Evolutionary conservation across 2,113 vertebrate species (phyloP), one percentile per base, ranked within the genome.

Genomic region (Aegithalos caudatus): DNA sequence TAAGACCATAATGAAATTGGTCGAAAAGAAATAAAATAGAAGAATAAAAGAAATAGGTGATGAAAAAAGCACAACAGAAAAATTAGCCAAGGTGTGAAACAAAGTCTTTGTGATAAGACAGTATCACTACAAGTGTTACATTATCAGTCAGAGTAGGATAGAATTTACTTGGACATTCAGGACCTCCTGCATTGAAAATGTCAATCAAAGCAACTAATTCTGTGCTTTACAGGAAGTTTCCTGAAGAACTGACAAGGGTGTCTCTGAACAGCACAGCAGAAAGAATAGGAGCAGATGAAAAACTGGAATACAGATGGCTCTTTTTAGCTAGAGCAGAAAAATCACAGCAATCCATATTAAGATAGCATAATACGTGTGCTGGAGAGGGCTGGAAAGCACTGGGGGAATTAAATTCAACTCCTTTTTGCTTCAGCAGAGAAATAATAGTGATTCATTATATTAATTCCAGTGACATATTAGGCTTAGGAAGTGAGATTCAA

Each of bases 21-120:
- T 92, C 82, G 29, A 56, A 93, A 83, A 95, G 76, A 88, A 97
- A 81, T 86, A 84, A 95, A 84, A 94, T 51, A 81, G 69, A 96
- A 95, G 72, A 97, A 73, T 67, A 94, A 95, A 92, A 83, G 50
- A 37, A 84, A 58, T 86, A 94, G 64, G 65, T 92, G 84, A 92
- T 96, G 73, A 94, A 81, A 51, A 97, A 95, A 91, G 51, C 58
- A 70, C 40, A 88, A 3, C 17, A 96, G 91, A 95, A 79, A 79
- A 97, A 82, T 69, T 64, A 94, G n/a, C 18, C 87, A 76, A 85
- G 81, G 54, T 77, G 69, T 73, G 57, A 97, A 97, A 94, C 44
- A 83, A 79, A 94, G n/a, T 79, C 76, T 88, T 88, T 74, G 23
- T 84, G 56, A 51, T 57, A 64, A 90, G 54, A 76, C 42, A 57